Conservation (phyloP, 1,140 invertebrate genomes). For the Hylaeus anthracinus region DNA sequence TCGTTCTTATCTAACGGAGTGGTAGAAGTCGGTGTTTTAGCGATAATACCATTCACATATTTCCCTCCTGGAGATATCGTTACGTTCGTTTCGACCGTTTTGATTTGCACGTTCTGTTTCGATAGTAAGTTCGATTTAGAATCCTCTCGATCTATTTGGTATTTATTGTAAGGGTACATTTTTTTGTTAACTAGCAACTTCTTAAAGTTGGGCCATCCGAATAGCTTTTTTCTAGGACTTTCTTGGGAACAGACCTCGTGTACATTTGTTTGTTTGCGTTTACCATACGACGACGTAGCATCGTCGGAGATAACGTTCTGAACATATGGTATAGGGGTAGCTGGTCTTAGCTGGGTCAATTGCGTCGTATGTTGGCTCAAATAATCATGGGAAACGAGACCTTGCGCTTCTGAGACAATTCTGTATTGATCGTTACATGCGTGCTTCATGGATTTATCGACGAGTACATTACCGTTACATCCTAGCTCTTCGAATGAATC, state of each 20-base stretch:
- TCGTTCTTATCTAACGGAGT: constrained; percentile 58
- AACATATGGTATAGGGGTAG: constrained; percentile 87
- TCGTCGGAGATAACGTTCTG: constrained; percentile 87
- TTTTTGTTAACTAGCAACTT: constrained; percentile 70
- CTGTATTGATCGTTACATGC: constrained; percentile 74
- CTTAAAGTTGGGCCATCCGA: constrained; percentile 67
- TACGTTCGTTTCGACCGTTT: constrained; percentile 74
- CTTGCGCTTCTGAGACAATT: constrained; percentile 79
- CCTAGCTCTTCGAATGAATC: constrained; percentile 83
- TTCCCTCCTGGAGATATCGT: constrained; percentile 71
- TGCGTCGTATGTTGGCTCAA: constrained; percentile 70
- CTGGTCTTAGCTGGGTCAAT: constrained; percentile 74
- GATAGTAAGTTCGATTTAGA: constrained; percentile 75
- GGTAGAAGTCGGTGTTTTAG: constrained; percentile 42
- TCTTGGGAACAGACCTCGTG: constrained; percentile 64
- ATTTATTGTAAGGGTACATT: constrained; percentile 70
- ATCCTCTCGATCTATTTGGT: constrained; percentile 74
- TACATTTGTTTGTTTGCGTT: constrained; percentile 82
- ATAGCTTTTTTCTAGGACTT: constrained; percentile 60
- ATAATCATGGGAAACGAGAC: constrained; percentile 80
- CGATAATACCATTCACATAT: constrained; percentile 72
- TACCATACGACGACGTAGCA: constrained; percentile 59
- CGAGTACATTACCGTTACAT: constrained; percentile 83
- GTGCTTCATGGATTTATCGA: constrained; percentile 87
- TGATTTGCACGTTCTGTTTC: constrained; percentile 68